A percentile compares a stretch with the other conserved stretches of the same genome.
These are phyloP conservation scores for Bombyx mori DNA, from an alignment of 1,140 invertebrate species.

Conservation along the genomic window ASM3026992v2 NC_085107.1:10927001-10927500, in stretches of 20 bases:
- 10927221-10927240: conserved; percentile 38
- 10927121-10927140: conserved; percentile 45
- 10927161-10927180: conserved; percentile 46
- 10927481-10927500: conserved; percentile 38
- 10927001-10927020: conserved; percentile 18
- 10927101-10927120: conserved; percentile 48
- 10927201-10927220: conserved; percentile 40
- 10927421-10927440: conserved; percentile 27
- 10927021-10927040: conserved; percentile 12
- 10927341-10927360: conserved; percentile 48
- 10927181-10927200: conserved; percentile 37
- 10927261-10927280: conserved; percentile 22
- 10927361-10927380: conserved; percentile 45
- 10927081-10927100: conserved; percentile 18
- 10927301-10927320: conserved; percentile 37
- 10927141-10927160: conserved; percentile 36
- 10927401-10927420: conserved; percentile 20
- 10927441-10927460: conserved; percentile 37
- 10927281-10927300: conserved; percentile 28
- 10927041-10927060: conserved; percentile 12
- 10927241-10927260: conserved; percentile 24
- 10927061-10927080: conserved; percentile 26
- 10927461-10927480: conserved; percentile 45
- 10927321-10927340: conserved; percentile 41
- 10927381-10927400: conserved; percentile 25